Evolutionary conservation across 2,888 invertebrate genomes (phyloP).

Genomic region (Heterodera filipjevi): DNA sequence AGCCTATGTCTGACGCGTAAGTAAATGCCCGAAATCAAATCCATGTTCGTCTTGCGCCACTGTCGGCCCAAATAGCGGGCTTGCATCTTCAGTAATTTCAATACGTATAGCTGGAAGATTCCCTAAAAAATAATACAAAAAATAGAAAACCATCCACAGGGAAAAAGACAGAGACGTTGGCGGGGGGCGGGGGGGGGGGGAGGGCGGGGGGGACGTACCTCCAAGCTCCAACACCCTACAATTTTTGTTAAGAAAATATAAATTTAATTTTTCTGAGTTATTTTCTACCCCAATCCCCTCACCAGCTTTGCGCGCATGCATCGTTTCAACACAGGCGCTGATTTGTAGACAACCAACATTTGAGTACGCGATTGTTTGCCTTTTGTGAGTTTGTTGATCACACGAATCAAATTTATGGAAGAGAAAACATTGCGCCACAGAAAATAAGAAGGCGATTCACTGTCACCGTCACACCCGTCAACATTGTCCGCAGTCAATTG

Average conservation of each 20-base stretch:
- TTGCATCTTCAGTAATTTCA: conserved; percentile 98
- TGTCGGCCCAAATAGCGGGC: conserved; percentile 97
- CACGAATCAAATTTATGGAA: conserved; percentile 91
- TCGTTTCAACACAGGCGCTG: conserved; percentile 94
- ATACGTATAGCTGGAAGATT: conserved; percentile 92
- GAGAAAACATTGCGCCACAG: conserved; percentile 98
- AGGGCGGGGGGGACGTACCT: no score
- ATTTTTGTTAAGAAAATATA: no score
- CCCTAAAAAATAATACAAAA: conserved; percentile 48
- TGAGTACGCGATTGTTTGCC: conserved; percentile 92
- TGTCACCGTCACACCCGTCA: conserved; percentile 46
- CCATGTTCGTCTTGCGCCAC: conserved; percentile 99
- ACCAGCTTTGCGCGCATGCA: conserved; percentile 79
- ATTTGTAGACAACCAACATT: conserved; percentile 99
- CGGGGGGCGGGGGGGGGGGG: no score
- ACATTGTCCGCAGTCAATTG: conserved; percentile 60
- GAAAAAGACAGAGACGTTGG: no score
- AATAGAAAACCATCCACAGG: no score
- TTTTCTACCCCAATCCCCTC: no score
- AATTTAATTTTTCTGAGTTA: no score
- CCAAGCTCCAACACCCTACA: no score
- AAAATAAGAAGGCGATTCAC: conserved; percentile 69
- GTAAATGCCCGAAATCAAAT: conserved; percentile 97
- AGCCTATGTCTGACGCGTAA: conserved; percentile 78
- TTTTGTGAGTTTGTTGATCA: conserved; percentile 96